Evolutionary conservation across 2,113 vertebrate genomes (phyloP), one percentile per base, ranked within the genome.

Genomic region (Petaurus breviceps): DNA sequence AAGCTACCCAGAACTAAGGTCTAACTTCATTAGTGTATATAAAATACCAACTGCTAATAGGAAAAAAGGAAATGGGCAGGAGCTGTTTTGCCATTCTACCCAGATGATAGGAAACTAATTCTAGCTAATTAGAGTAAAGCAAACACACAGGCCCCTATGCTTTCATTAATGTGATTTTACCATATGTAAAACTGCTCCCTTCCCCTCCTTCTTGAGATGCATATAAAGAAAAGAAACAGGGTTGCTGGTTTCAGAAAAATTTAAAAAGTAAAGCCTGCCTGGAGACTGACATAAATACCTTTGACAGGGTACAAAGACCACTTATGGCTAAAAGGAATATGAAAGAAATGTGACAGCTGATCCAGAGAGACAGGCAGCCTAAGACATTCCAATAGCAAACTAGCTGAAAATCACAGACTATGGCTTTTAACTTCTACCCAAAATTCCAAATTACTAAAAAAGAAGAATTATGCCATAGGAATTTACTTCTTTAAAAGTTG

Each of bases 21-120:
- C 23, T 16, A 3, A 26, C 23, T 14, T 57, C 2, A 5, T 51
- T 6, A 24, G n/a, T 5, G 1, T 14, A 90, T 0, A 0, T 51
- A 14, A 84, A 84, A 5, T n/a, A 31, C 50, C 31, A 3, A 37
- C 89, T 14, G 50, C 51, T 94, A 16, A 90, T 24, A 23, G 24
- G 6, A 11, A 53, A 37, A 91, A 54, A n/a, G 5, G 31, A 95
- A 43, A 90, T 28, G 93, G 94, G n/a, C 8, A 93, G n/a, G 0
- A 93, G 7, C 31, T n/a, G 89, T 61, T 96, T 61, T 50, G 0
- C 46, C 51, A 51, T 49, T 49, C 91, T 11, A 9, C 12, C n/a
- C 47, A 31, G 43, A 49, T 26, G 0, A 0, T n/a, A 68, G 23
- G 49, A 53, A 96, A n/a, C 22, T 43, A n/a, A 8, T n/a, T 49